Evolutionary conservation across 2,797 vertebrate species (phyloP), one percentile per base, ranked within the genome.

Genomic region (Poeciliopsis gracilis): DNA sequence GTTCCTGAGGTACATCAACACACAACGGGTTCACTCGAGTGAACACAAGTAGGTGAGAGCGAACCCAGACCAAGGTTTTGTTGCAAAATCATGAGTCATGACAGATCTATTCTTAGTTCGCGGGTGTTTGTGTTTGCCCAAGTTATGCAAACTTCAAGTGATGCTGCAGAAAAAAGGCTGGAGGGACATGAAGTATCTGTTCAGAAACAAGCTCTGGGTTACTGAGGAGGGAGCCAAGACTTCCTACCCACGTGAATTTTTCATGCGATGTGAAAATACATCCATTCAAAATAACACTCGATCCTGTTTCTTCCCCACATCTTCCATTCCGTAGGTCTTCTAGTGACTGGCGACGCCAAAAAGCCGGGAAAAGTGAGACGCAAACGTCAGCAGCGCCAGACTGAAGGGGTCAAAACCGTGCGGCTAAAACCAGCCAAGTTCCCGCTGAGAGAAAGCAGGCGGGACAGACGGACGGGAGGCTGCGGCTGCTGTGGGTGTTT

Each of bases 401-500:
- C 75, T 81, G 78, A 41, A 84, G 67, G 66, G 77, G 78, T 82
- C 83, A 77, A 77, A 82, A 55, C 81, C 15, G 55, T 66, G 43
- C 16, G 16, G 72, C 72, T 76, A 30, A 74, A 28, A 76, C 38
- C 70, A 33, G 71, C 18, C 20, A 18, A 74, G 61, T 70, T 75
- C 63, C 77, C 38, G 79, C 77, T 36, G 79, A 15, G 72, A 77
- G 28, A 23, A 77, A 73, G 80, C 81, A 63, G 77, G 82, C 18
- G 11, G 63, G 63, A 72, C 23, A 10, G 72, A 49, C 11, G 53
- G 77, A 33, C 66, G 15, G 67, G 12, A 18, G 1, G 57, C 46
- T 25, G 79, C 83, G 96, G 95, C 95, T 90, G 93, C 96, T 97
- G 98, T 98, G 98, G 96, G 98, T 97, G 97, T 97, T 99, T 99